Percentiles rank a stretch among this genome's conserved stretches.
Evolutionary conservation across 2,888 invertebrate genomes (phyloP).

Genomic region (Laothoe populi): DNA sequence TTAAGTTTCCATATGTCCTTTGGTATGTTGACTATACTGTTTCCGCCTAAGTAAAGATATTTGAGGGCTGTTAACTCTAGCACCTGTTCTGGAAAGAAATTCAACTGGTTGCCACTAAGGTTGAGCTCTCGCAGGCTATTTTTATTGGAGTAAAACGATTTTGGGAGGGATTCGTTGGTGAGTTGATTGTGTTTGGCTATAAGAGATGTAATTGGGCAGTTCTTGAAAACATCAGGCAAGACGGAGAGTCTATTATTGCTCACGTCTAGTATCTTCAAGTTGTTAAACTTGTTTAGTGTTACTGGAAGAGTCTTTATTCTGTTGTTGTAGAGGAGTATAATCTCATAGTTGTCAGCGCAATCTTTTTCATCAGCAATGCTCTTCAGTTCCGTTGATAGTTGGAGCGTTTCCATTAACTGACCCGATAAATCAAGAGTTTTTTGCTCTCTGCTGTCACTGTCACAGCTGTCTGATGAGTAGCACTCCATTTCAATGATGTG

Average conservation of each 20-base stretch:
- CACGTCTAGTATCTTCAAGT: conserved; percentile 92
- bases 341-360: conserved; percentile 86
- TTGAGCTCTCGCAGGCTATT: conserved; percentile 93
- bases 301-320: conserved; percentile 88
- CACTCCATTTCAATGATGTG: conserved; percentile 86
- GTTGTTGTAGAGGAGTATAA: conserved; percentile 94
- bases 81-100: conserved; percentile 93
- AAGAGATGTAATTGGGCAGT: conserved; percentile 90
- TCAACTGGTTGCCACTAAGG: conserved; percentile 95
- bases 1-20: conserved; percentile 88
- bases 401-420: conserved; percentile 83
- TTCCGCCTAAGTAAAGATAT: conserved; percentile 96
- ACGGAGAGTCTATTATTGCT: conserved; percentile 93
- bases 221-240: conserved; percentile 91
- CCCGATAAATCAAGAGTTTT: conserved; percentile 88
- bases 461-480: conserved; percentile 93
- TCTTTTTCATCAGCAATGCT: conserved; percentile 86
- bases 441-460: conserved; percentile 89
- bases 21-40: conserved; percentile 91
- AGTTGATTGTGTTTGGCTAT: conserved; percentile 95
- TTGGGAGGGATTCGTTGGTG: conserved; percentile 93
- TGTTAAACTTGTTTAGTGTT: conserved; percentile 87
- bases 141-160: conserved; percentile 88
- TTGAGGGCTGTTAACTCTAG: conserved; percentile 90
- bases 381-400: conserved; percentile 84